Percentiles rank a stretch among this genome's conserved stretches.
Evolutionary conservation across 2,113 vertebrate genomes (phyloP).

Genomic region (Ammospiza nelsoni): DNA sequence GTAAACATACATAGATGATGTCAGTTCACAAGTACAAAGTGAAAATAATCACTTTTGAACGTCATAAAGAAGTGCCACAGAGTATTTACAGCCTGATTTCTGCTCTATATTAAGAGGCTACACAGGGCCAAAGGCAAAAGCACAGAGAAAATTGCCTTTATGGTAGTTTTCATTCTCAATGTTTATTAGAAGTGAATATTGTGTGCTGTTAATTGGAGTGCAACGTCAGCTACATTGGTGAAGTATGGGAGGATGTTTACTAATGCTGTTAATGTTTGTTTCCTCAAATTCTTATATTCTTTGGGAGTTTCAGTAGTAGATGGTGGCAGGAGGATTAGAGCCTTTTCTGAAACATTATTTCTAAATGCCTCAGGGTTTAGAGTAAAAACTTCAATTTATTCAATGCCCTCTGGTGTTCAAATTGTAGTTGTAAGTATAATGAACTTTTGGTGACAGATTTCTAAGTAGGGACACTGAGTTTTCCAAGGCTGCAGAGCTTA

Average conservation of each 20-base stretch:
- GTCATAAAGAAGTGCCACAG: not conserved
- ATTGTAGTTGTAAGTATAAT: not conserved
- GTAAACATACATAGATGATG: not conserved
- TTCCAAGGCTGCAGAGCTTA: not conserved
- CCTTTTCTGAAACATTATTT: not conserved
- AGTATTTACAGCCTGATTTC: not conserved
- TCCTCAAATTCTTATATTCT: not conserved
- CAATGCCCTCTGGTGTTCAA: not conserved
- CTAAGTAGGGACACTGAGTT: not conserved
- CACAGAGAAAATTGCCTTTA: not conserved
- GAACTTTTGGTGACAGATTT: not conserved
- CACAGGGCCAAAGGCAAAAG: not conserved
- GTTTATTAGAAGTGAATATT: constrained; percentile 1
- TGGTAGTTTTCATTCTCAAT: not conserved
- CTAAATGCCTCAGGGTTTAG: not conserved
- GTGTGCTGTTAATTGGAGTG: not conserved
- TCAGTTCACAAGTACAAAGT: not conserved
- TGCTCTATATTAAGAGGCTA: not conserved
- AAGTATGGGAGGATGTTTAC: constrained; percentile 31
- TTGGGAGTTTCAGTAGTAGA: not conserved
- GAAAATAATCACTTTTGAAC: not conserved
- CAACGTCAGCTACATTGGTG: not conserved
- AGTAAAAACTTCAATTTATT: not conserved
- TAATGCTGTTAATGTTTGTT: not conserved
- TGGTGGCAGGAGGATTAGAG: not conserved